Conservation (phyloP, 2,113 vertebrate genomes). For the Polypterus senegalus region DNA sequence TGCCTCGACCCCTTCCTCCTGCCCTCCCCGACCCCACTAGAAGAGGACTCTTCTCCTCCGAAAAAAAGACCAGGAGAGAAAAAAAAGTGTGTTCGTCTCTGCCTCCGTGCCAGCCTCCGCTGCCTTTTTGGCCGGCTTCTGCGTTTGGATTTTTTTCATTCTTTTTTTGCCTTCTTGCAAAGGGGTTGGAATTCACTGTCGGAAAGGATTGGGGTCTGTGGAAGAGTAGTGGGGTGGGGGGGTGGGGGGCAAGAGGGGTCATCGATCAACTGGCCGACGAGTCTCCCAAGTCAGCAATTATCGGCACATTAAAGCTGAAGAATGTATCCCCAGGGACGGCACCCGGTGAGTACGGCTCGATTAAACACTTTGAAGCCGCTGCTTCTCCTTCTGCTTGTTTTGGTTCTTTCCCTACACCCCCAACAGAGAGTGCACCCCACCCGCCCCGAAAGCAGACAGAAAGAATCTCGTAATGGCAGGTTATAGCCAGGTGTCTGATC, state of each 20-base stretch:
- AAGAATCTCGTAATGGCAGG: no score
- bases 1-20: conserved; percentile 14
- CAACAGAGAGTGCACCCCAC: neutral
- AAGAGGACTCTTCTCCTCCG: no score
- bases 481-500: no score
- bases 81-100: neutral
- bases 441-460: no score
- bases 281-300: neutral
- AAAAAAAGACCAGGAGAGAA: no score
- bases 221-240: neutral
- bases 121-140: neutral
- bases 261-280: neutral
- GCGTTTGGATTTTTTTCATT: neutral
- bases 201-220: no score
- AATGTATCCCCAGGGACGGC: conserved; percentile 2
- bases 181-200: no score
- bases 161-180: neutral
- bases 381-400: no score
- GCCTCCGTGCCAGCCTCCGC: neutral
- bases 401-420: no score
- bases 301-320: neutral
- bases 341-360: conserved; percentile 1
- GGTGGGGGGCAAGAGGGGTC: neutral
- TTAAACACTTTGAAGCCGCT: no score
- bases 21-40: no score